These are phyloP conservation scores for Diplosoma virens DNA, from an alignment of 23 tunicate genomes.

Conservation along the genomic window DNA sequence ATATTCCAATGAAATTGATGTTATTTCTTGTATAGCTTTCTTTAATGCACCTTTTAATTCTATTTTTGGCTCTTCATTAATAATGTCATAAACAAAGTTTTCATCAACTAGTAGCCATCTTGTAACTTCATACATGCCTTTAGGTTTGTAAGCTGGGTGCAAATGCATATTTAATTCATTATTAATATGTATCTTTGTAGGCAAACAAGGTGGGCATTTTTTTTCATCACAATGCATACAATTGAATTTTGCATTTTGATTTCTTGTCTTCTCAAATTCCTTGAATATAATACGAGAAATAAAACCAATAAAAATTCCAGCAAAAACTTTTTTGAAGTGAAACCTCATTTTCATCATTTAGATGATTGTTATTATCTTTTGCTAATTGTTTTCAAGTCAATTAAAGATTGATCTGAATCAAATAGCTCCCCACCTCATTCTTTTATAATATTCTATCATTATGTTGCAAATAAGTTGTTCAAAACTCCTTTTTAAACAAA, in stretches of 20 bases:
- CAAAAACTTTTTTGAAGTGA: not conserved
- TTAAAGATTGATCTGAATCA: too few relatives aligned
- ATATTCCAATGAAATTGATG: constrained; percentile 66
- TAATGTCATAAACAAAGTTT: constrained; percentile 71
- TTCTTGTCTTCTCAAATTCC: not conserved
- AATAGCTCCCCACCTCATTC: too few relatives aligned
- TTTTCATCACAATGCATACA: not conserved
- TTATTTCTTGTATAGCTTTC: constrained; percentile 65
- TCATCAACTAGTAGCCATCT: constrained; percentile 80
- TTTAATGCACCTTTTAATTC: constrained; percentile 31
- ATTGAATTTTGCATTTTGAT: not conserved
- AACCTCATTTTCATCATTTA: too few relatives aligned
- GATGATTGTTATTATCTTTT: too few relatives aligned
- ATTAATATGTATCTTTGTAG: not conserved
- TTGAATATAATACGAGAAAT: not conserved
- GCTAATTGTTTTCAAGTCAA: too few relatives aligned
- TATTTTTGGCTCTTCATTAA: constrained; percentile 77
- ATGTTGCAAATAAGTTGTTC: too few relatives aligned
- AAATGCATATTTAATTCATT: not conserved
- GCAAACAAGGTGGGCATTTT: constrained; percentile 12
- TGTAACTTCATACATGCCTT: constrained; percentile 92
- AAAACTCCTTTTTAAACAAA: too few relatives aligned
- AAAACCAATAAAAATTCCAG: constrained; percentile 3
- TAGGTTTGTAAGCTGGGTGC: constrained; percentile 61
- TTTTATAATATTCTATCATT: too few relatives aligned